A percentile compares a stretch with the other conserved stretches of the same genome.
These are phyloP conservation scores for Spondyliosoma cantharus DNA, from an alignment of 2,797 vertebrate species.

Conservation along the genomic window DNA sequence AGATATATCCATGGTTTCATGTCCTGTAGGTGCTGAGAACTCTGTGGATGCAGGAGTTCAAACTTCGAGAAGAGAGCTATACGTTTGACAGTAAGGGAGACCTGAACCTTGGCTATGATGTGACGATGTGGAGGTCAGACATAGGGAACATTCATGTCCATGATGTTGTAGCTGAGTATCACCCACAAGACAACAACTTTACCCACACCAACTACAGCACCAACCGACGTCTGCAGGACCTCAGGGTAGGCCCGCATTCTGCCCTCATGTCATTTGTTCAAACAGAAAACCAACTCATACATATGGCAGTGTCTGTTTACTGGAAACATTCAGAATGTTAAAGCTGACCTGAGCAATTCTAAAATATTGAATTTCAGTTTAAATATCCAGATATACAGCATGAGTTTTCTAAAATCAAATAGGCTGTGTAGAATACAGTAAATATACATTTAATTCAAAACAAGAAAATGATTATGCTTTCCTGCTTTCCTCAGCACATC, in stretches of 20 bases:
- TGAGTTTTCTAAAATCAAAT: not conserved
- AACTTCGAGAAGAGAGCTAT: constrained; percentile 72
- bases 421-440: not conserved
- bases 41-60: constrained; percentile 79
- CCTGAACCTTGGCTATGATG: constrained; percentile 87
- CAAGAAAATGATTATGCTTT: not conserved
- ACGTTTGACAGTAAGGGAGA: constrained; percentile 86
- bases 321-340: constrained; percentile 19
- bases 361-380: not conserved
- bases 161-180: constrained; percentile 84
- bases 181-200: constrained; percentile 79
- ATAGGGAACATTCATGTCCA: constrained; percentile 69
- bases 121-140: constrained; percentile 85
- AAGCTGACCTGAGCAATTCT: not conserved
- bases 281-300: constrained; percentile 2
- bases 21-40: constrained; percentile 82
- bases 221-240: constrained; percentile 72
- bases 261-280: not conserved
- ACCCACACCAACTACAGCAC: constrained; percentile 71
- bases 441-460: not conserved
- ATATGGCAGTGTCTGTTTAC: constrained; percentile 7
- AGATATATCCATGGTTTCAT: not conserved
- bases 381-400: not conserved
- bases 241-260: constrained; percentile 81
- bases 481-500: constrained; percentile 78